Evolutionary conservation across 2,797 vertebrate genomes (phyloP).

Genomic region (Champsocephalus esox): DNA sequence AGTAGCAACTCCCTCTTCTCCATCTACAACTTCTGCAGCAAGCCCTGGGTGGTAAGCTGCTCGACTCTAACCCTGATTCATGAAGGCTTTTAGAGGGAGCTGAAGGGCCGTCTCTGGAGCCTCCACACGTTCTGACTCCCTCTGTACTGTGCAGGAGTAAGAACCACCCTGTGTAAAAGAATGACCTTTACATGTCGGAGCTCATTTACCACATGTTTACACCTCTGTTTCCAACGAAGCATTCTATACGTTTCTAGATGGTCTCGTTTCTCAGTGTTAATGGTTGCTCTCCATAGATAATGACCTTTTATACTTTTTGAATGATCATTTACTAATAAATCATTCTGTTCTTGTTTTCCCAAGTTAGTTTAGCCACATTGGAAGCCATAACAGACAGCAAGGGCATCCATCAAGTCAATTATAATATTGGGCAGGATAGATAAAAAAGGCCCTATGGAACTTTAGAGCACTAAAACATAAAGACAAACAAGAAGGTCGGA

Average conservation of each 20-base stretch:
- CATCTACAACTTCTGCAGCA: slow-evolving; percentile 99
- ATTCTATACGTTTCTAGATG: not conserved
- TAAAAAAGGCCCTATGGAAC: no score
- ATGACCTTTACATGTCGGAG: not conserved
- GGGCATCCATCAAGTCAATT: no score
- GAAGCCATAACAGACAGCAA: no score
- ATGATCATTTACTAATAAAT: not conserved
- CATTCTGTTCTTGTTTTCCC: no score
- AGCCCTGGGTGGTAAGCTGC: slow-evolving; percentile 88
- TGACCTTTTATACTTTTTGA: not conserved
- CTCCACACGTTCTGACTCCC: slow-evolving; percentile 39
- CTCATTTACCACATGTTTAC: not conserved
- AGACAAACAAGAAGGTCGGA: no score
- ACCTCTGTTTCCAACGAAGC: not conserved
- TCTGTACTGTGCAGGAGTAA: not conserved
- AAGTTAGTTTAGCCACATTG: no score
- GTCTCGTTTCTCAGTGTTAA: no score
- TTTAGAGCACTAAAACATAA: no score
- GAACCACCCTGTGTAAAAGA: not conserved
- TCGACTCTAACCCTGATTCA: slow-evolving; percentile 60
- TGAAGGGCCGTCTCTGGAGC: slow-evolving; percentile 54
- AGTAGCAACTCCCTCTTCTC: slow-evolving; percentile 94
- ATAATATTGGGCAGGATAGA: no score
- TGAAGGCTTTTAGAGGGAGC: slow-evolving; percentile 57
- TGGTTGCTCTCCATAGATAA: no score